Evolutionary conservation across 2,113 vertebrate species (phyloP).

Genomic region (Myiagra hebetior): DNA sequence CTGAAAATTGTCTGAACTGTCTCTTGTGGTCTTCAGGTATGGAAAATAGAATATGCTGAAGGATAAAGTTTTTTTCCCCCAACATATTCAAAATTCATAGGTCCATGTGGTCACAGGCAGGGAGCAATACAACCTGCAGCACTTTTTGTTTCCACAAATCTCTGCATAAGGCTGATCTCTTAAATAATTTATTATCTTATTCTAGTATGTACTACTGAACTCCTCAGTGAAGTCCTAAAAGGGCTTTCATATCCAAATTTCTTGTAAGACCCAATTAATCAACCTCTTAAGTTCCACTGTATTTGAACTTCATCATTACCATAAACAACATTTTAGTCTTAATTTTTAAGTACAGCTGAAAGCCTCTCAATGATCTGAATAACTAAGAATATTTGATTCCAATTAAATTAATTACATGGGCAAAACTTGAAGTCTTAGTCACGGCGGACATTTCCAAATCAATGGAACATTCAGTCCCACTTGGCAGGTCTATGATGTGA

Average conservation of each 20-base stretch:
- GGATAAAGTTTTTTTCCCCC: too few species aligned
- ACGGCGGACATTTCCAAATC: neutral
- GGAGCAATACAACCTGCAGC: neutral
- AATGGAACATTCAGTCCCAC: neutral
- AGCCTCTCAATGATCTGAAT: neutral
- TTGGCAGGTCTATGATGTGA: neutral
- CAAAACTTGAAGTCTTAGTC: slow-evolving; percentile 14
- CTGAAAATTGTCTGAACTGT: neutral
- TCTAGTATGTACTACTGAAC: neutral
- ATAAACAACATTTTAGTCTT: neutral
- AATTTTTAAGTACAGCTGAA: neutral
- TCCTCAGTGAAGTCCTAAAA: neutral
- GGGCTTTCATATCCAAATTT: neutral
- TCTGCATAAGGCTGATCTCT: neutral
- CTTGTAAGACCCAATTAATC: neutral
- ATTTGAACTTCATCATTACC: neutral
- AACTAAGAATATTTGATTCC: neutral
- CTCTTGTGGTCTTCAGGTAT: neutral
- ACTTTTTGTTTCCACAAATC: neutral
- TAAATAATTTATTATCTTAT: neutral
- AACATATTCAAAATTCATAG: neutral
- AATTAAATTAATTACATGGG: slow-evolving; percentile 6
- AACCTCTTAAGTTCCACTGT: neutral
- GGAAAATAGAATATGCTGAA: neutral
- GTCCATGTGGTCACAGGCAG: neutral